These are phyloP conservation scores for Ophioderma brevispina DNA, from an alignment of 35 echinoderm and acorn worm species.

Conservation along the genomic window DNA sequence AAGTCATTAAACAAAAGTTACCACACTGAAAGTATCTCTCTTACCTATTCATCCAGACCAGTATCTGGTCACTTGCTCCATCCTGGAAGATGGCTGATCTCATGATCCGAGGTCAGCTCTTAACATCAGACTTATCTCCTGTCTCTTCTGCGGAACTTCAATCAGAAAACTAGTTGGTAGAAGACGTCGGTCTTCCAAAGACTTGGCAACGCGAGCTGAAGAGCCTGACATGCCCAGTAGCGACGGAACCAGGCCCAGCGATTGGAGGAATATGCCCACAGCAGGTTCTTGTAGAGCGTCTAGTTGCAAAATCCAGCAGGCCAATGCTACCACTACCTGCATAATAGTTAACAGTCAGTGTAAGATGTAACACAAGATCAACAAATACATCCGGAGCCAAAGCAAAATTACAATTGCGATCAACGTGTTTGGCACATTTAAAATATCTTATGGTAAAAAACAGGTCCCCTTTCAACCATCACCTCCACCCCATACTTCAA, in stretches of 20 bases:
- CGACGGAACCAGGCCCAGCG: slow-evolving; percentile 98
- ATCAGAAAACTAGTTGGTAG: slow-evolving; percentile 68
- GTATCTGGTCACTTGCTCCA: slow-evolving; percentile 93
- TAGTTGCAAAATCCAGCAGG: slow-evolving; percentile 75
- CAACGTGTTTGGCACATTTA: no score
- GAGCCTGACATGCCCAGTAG: slow-evolving; percentile 91
- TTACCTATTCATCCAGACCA: slow-evolving; percentile 99
- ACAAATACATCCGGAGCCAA: no score
- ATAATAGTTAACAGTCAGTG: no score
- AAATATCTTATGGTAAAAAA: no score
- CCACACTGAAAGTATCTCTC: not conserved
- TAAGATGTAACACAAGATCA: no score
- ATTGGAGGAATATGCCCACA: slow-evolving; percentile 79
- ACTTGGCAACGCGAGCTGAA: slow-evolving; percentile 83
- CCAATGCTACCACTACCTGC: slow-evolving; percentile 89
- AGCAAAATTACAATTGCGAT: no score
- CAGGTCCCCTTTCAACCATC: no score
- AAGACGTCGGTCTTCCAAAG: slow-evolving; percentile 55
- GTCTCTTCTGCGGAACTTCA: slow-evolving; percentile 83
- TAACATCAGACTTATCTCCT: slow-evolving; percentile 85
- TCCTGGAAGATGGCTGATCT: slow-evolving; percentile 60
- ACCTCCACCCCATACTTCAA: no score
- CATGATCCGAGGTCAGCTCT: slow-evolving; percentile 66
- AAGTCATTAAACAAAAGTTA: not conserved
- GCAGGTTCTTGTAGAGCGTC: slow-evolving; percentile 68